Evolutionary conservation across 1,140 invertebrate species (phyloP), one percentile per base, ranked within the genome.

Genomic region (Megalonaias nervosa): DNA sequence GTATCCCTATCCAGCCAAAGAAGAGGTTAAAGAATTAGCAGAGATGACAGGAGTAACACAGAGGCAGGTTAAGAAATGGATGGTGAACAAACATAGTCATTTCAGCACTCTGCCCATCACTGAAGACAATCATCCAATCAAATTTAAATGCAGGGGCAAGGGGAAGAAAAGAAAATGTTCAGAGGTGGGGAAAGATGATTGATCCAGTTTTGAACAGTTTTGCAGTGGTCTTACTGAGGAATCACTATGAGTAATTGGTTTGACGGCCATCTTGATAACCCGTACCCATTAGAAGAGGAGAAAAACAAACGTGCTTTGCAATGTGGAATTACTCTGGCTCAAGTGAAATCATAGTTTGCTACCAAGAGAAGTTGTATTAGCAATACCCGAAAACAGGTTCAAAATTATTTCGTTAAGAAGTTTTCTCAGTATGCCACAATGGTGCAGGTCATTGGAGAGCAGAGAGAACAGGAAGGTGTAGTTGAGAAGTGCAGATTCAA

Each of bases 291-390:
- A 1, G 83, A 85, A 13, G 82, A 86, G 21, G 87, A 88, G 65
- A 87, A 87, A 79, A 59, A 79, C n/a, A 57, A 81, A 21, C 71
- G 88, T 56, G 84, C 89, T 14, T 23, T 61, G 19, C 67, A 77
- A 21, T 85, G 87, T 31, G 77, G 81, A 19, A 87, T 90, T n/a
- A 80, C 81, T 17, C 71, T 83, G 3, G 71, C 71, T 26, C 85
- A 89, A 76, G 88, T 90, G 16, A 88, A 88, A 67, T 85, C 89
- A 5, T 90, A 88, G 89, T 90, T 90, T 75, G 86, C 88, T 17
- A 90, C 89, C 80, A 88, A 87, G 71, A 75, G 89, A 62, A 90
- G 87, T 59, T 69, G 88, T 21, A 84, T 73, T 17, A 75, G 83
- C 64, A 89, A 89, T 69, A 87, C 87, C 11, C 74, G 70, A 62